Evolutionary conservation across 1,140 invertebrate genomes (phyloP), one percentile per base, ranked within the genome.

Genomic region (Scylla paramamosain): DNA sequence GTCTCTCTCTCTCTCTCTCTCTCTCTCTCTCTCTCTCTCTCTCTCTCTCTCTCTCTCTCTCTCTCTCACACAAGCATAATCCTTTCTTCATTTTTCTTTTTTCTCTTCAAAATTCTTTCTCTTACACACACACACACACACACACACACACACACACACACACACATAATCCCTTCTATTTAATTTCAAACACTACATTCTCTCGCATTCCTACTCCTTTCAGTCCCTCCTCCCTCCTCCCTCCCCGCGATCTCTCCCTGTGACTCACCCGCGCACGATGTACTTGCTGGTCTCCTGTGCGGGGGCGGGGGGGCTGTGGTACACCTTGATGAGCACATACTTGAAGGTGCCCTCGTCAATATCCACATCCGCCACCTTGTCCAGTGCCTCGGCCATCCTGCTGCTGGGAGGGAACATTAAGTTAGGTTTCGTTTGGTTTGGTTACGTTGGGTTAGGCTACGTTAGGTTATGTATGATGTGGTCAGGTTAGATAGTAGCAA

Each of bases 261-360:
- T 97, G 14, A 97, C 97, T 96, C 98, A 98, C 39, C 98, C 98
- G 95, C 98, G 97, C 4, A 99, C 98, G 82, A 99, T 98, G 87
- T 97, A 97, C 96, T 98, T 98, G 86, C 97, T 97, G 14, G 96
- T 96, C 45, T 97, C 97, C 52, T 97, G 97, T 16, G 96, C 97
- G 20, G 59, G 89, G 4, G n/a, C 46, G 20, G 94, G 89, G 16
- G 88, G 86, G 12, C 82, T 77, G 45, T 95, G 59, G 90, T 96
- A 48, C 10, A 99, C 98, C 96, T 98, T 98, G 31, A 99, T 98
- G 59, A 99, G 97, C 96, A 99, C 98, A 96, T 99, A 99, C 97
- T 99, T 99, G 97, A 99, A 99, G 86, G 97, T 98, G 39, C 98
- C 98, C 25, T 97, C 97, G 96, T 99, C 98, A 96, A 99, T 99